Evolutionary conservation across 2,113 vertebrate species (phyloP).

Genomic region (Engystomops pustulosus): DNA sequence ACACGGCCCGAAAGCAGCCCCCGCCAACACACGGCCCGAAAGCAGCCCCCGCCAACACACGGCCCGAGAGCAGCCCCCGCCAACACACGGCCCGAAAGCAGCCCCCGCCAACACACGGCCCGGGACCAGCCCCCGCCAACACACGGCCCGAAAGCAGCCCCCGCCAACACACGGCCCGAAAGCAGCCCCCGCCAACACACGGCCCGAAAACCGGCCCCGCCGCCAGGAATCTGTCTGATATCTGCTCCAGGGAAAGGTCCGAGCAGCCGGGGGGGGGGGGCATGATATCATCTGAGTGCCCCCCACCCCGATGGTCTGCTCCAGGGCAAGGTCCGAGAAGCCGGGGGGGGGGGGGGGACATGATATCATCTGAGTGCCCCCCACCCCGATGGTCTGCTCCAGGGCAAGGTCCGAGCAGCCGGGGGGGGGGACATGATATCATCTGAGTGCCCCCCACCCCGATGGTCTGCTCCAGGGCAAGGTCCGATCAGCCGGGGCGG

Average conservation of each 20-base stretch:
- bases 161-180: conserved; percentile 12
- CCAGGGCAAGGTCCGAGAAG: too few relatives aligned
- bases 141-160: not conserved
- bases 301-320: too few relatives aligned
- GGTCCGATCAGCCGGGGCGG: too few relatives aligned
- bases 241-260: not conserved
- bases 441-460: too few relatives aligned
- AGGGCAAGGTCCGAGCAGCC: too few relatives aligned
- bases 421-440: too few relatives aligned
- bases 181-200: conserved; percentile 33
- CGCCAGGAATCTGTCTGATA: not conserved
- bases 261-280: not conserved
- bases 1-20: not conserved
- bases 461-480: too few relatives aligned
- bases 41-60: conserved; percentile 33
- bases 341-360: too few relatives aligned
- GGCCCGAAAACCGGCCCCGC: not conserved
- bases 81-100: conserved; percentile 17
- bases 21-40: conserved; percentile 12
- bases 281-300: too few relatives aligned
- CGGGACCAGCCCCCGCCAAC: conserved; percentile 20
- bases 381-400: too few relatives aligned
- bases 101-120: conserved; percentile 13
- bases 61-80: not conserved
- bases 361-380: too few relatives aligned